Evolutionary conservation across 1,140 invertebrate genomes (phyloP).

Genomic region (Lepidurus apus): DNA sequence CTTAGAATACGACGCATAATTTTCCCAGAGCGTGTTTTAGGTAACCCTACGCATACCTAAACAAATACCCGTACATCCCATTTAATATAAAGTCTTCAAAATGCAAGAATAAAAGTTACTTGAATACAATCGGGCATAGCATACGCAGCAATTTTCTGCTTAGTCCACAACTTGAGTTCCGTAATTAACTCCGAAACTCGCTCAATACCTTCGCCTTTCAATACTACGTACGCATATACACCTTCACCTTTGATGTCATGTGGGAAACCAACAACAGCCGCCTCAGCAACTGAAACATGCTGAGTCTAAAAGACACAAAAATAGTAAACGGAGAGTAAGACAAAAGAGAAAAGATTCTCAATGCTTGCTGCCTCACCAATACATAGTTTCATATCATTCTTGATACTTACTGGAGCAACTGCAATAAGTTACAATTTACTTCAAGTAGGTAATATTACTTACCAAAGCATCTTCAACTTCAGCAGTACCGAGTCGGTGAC

Average conservation of each 20-base stretch:
- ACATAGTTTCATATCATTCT: neutral
- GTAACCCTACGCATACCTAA: constrained; percentile 69
- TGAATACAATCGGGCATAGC: constrained; percentile 93
- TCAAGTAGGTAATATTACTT: constrained; percentile 12
- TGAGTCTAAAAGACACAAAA: constrained; percentile 27
- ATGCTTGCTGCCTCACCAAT: neutral
- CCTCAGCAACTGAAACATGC: constrained; percentile 68
- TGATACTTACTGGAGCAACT: neutral
- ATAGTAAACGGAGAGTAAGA: neutral
- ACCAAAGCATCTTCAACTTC: constrained; percentile 52
- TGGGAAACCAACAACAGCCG: constrained; percentile 88
- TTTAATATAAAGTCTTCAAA: constrained; percentile 35
- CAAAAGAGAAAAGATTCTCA: neutral
- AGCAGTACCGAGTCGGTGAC: constrained; percentile 93
- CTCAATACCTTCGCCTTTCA: constrained; percentile 49
- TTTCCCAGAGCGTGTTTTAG: constrained; percentile 96
- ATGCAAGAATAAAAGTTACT: constrained; percentile 36
- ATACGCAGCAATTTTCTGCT: constrained; percentile 91
- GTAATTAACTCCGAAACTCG: constrained; percentile 52
- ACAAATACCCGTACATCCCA: constrained; percentile 23
- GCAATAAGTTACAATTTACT: neutral
- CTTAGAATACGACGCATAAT: constrained; percentile 92
- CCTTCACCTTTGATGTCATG: constrained; percentile 94
- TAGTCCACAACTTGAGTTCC: constrained; percentile 75
- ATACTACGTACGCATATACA: constrained; percentile 91